These are phyloP conservation scores for Bovichtus variegatus DNA, from an alignment of 2,797 vertebrate genomes.

Conservation along the genomic window DNA sequence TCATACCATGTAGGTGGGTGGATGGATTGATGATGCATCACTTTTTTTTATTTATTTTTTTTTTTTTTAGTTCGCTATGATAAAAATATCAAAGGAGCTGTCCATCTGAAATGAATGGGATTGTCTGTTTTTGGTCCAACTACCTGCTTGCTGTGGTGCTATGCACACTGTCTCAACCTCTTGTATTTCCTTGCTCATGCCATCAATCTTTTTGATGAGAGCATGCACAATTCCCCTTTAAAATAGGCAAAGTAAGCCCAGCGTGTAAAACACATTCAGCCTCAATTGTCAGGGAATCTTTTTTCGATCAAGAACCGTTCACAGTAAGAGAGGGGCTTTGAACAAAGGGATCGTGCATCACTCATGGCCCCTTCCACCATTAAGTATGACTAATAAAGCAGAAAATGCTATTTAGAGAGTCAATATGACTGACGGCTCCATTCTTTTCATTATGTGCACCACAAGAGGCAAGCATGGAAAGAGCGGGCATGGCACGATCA, in stretches of 20 bases:
- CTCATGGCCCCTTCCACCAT: constrained; percentile 81
- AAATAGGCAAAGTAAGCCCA: constrained; percentile 80
- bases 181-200: constrained; percentile 64
- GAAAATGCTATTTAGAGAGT: constrained; percentile 86
- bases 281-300: constrained; percentile 78
- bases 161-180: constrained; percentile 59
- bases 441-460: constrained; percentile 80
- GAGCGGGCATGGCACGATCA: constrained; percentile 52
- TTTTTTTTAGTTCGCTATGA: constrained; percentile 48
- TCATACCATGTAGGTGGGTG: constrained; percentile 39
- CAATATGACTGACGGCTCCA: constrained; percentile 84
- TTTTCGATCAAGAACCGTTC: constrained; percentile 76
- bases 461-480: constrained; percentile 68
- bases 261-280: constrained; percentile 80
- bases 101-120: constrained; percentile 68
- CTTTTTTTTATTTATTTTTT: constrained; percentile 29
- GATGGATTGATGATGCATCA: constrained; percentile 51
- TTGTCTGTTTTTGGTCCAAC: constrained; percentile 57
- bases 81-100: constrained; percentile 63
- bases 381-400: constrained; percentile 89
- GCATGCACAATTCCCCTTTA: constrained; percentile 67
- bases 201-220: constrained; percentile 79
- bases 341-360: constrained; percentile 82
- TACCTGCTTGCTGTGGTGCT: constrained; percentile 62
- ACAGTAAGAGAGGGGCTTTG: constrained; percentile 70